These are phyloP conservation scores for Syngnathus floridae DNA, from an alignment of 2,113 vertebrate genomes.

Conservation along the genomic window DNA sequence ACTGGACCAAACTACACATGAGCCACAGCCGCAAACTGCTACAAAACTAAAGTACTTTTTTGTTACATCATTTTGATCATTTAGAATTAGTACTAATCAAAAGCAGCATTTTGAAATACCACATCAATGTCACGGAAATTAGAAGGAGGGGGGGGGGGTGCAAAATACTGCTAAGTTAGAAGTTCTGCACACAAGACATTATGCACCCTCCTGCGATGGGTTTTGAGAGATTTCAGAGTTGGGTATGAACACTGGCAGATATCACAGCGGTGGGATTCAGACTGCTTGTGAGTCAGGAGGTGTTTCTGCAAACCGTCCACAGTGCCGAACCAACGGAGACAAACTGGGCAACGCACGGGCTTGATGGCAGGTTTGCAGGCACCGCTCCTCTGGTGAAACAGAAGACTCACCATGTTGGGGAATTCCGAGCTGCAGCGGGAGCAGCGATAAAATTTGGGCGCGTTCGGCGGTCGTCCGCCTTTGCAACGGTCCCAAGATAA, in stretches of 20 bases:
- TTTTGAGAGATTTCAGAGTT: constrained; percentile 65
- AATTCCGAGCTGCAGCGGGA: constrained; percentile 66
- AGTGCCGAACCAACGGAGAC: constrained; percentile 68
- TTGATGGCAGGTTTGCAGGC: constrained; percentile 65
- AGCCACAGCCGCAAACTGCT: constrained; percentile 18
- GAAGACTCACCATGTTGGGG: constrained; percentile 57
- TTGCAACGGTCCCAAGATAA: constrained; percentile 64
- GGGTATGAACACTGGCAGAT: constrained; percentile 66
- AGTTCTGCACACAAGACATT: constrained; percentile 57
- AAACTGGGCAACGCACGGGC: constrained; percentile 67
- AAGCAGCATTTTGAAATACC: neutral
- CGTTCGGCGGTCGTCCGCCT: constrained; percentile 33
- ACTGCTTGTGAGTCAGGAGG: constrained; percentile 66
- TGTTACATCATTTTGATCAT: neutral
- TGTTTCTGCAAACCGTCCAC: constrained; percentile 69
- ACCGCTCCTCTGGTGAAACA: constrained; percentile 66
- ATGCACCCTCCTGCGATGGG: constrained; percentile 70
- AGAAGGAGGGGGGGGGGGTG: no score
- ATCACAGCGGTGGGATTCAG: constrained; percentile 57
- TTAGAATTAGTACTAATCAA: neutral
- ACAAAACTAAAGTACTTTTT: constrained; percentile 1
- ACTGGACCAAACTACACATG: constrained; percentile 14
- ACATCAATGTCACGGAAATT: neutral
- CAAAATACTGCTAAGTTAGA: neutral
- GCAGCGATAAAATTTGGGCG: constrained; percentile 57